Evolutionary conservation across 2,888 invertebrate species (phyloP).

Genomic region (Atherix ibis): DNA sequence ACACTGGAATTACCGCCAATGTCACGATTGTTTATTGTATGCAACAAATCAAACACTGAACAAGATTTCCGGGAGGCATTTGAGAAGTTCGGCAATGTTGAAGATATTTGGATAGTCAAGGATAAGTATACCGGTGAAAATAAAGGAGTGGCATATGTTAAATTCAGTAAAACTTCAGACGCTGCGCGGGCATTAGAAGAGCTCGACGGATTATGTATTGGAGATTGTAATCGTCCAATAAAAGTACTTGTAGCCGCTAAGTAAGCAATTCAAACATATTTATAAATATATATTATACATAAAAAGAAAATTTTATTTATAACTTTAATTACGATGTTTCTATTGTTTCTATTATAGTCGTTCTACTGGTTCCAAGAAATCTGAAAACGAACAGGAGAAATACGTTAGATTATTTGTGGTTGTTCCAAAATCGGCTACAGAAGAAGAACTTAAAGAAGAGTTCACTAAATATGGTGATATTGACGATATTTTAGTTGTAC

Average conservation of each 20-base stretch:
- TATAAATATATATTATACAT: too few species aligned
- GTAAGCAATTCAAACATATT: constrained; percentile 29
- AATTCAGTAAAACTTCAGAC: constrained; percentile 78
- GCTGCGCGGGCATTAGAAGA: constrained; percentile 77
- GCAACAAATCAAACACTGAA: constrained; percentile 60
- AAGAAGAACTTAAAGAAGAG: constrained; percentile 54
- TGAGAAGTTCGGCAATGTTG: constrained; percentile 63
- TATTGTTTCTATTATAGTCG: too few species aligned
- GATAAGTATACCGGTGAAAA: constrained; percentile 63
- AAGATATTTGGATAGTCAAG: constrained; percentile 76
- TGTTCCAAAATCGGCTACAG: constrained; percentile 56
- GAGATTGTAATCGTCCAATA: constrained; percentile 51
- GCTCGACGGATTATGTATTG: constrained; percentile 63
- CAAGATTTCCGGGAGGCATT: constrained; percentile 64
- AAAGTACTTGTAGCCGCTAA: constrained; percentile 79
- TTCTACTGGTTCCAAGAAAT: constrained; percentile 44
- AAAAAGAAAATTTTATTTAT: too few species aligned
- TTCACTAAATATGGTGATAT: constrained; percentile 75
- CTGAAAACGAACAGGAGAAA: constrained; percentile 61
- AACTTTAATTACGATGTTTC: too few species aligned
- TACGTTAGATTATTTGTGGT: constrained; percentile 72
- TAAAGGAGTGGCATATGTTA: constrained; percentile 81
- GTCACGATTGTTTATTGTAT: constrained; percentile 76
- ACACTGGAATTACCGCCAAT: constrained; percentile 62
- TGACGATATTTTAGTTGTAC: constrained; percentile 53